A percentile compares a stretch with the other conserved stretches of the same genome.
phyloP scores from a whole-genome alignment of 2,888 invertebrate genomes.

The Lasioglossum vierecki region DNA sequence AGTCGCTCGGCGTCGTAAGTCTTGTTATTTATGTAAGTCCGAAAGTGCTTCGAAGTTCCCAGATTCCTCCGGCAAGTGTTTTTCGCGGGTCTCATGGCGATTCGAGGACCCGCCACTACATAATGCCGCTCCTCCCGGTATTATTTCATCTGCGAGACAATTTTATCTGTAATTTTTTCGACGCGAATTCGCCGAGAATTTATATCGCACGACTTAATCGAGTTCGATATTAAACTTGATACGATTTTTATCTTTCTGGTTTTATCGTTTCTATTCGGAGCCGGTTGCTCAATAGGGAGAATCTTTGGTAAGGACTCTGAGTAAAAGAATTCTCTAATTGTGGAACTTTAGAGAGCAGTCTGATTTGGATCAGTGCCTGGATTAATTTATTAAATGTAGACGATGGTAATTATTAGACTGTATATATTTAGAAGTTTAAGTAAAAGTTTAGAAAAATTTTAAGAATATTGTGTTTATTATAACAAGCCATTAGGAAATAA shows the following conservation, averaged over 20 bases:
- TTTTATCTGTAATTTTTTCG: neutral
- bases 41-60: slow-evolving; percentile 29
- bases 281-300: neutral
- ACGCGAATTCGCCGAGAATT: neutral
- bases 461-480: too few relatives aligned
- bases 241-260: neutral
- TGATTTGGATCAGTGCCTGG: too few relatives aligned
- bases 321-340: too few relatives aligned
- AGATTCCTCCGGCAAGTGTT: slow-evolving; percentile 24
- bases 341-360: too few relatives aligned
- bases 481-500: too few relatives aligned
- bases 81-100: slow-evolving; percentile 20
- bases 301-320: neutral
- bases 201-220: neutral
- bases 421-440: too few relatives aligned
- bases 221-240: neutral
- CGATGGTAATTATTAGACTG: too few relatives aligned
- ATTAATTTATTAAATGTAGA: too few relatives aligned
- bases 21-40: slow-evolving; percentile 48
- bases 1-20: slow-evolving; percentile 21
- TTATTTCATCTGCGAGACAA: slow-evolving; percentile 15
- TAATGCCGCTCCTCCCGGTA: neutral
- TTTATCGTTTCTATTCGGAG: neutral
- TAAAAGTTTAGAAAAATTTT: too few relatives aligned
- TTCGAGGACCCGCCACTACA: slow-evolving; percentile 3